Conservation (phyloP, 2,888 invertebrate species). For the Syrphus vitripennis region DNA sequence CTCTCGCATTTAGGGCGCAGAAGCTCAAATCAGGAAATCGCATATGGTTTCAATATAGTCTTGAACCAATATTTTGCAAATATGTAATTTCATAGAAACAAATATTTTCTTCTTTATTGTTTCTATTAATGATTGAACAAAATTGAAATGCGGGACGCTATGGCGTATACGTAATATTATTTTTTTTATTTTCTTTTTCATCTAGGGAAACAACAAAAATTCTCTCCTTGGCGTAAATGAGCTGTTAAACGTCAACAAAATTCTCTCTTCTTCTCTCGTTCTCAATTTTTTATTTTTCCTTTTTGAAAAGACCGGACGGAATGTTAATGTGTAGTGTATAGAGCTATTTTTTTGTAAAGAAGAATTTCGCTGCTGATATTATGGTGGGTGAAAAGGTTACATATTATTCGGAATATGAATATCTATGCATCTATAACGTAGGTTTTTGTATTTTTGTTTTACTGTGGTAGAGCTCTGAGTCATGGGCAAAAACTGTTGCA, state of each 20-base stretch:
- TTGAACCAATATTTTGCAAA: neutral
- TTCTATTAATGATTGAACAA: neutral
- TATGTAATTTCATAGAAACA: too few species aligned
- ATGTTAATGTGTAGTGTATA: neutral
- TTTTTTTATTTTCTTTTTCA: neutral
- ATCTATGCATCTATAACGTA: neutral
- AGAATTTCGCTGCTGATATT: neutral
- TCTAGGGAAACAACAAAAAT: neutral
- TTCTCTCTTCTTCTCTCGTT: neutral
- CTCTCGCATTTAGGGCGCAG: neutral
- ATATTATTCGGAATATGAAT: neutral
- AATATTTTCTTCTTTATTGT: neutral
- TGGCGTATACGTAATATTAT: constrained; percentile 45
- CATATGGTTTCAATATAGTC: neutral
- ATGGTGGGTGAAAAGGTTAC: neutral
- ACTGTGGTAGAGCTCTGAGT: neutral
- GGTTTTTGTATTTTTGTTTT: neutral
- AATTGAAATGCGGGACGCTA: neutral
- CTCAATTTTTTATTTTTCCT: too few species aligned
- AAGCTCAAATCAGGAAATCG: neutral
- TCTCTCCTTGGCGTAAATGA: constrained; percentile 10
- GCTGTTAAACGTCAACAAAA: neutral
- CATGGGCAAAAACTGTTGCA: constrained; percentile 27
- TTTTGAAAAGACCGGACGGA: neutral
- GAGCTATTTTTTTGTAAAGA: neutral